Conservation (phyloP, 1,140 invertebrate species). For the Planococcus citri region DNA sequence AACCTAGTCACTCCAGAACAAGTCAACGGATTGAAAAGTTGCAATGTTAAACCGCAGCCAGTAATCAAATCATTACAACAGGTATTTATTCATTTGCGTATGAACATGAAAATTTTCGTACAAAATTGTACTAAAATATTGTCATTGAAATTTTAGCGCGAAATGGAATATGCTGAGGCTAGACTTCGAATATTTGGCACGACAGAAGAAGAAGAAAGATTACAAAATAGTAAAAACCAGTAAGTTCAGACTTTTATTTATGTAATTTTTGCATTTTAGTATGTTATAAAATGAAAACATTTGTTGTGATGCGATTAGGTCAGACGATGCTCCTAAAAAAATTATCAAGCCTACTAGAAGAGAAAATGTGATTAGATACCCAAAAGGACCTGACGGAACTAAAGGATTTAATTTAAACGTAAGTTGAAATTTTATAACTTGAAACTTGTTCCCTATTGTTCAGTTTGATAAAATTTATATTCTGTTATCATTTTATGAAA, state of each 20-base stretch:
- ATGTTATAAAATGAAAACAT: neutral
- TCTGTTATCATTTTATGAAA: neutral
- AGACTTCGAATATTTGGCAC: slow-evolving; percentile 9
- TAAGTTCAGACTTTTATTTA: neutral
- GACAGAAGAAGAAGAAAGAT: neutral
- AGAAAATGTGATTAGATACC: slow-evolving; percentile 10
- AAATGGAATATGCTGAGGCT: slow-evolving; percentile 11
- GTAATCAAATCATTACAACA: slow-evolving; percentile 5
- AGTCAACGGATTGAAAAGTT: slow-evolving; percentile 11
- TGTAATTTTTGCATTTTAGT: neutral
- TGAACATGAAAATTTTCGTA: neutral
- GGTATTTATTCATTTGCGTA: neutral
- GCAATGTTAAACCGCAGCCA: neutral
- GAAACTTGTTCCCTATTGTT: too few species aligned
- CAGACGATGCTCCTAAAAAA: neutral
- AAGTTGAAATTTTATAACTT: slow-evolving; percentile 9
- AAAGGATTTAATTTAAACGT: neutral
- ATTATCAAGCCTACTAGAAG: slow-evolving; percentile 1
- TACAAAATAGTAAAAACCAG: slow-evolving; percentile 14
- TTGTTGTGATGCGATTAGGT: neutral
- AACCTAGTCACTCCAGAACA: slow-evolving; percentile 14
- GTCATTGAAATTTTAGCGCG: neutral
- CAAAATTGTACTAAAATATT: neutral
- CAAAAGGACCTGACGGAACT: neutral
- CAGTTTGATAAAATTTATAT: neutral